phyloP scores from a whole-genome alignment of 2,113 vertebrate species.

The Formicarius rufipectus region DNA sequence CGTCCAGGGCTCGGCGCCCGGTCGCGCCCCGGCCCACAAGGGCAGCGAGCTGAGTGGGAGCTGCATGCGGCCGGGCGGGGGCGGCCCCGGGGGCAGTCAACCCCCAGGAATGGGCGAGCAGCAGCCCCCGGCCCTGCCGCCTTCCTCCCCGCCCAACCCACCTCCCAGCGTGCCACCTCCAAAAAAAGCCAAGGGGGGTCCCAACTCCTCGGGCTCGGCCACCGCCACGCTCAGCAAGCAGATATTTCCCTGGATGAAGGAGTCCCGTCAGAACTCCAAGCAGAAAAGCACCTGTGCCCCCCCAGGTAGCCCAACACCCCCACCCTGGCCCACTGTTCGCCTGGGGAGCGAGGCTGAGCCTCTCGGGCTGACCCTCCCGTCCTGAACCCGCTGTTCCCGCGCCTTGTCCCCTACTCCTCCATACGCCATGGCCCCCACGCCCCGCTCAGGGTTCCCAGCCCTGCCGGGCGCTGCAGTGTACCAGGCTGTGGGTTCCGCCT shows the following conservation, averaged over 20 bases:
- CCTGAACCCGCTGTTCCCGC: background rate
- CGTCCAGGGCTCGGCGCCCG: slow-evolving; percentile 84
- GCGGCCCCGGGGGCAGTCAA: slow-evolving; percentile 82
- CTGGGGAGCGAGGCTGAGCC: background rate
- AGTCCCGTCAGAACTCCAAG: slow-evolving; percentile 93
- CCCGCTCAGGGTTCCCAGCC: background rate
- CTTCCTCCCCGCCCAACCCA: slow-evolving; percentile 87
- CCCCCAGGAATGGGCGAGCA: slow-evolving; percentile 83
- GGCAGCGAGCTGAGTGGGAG: slow-evolving; percentile 89
- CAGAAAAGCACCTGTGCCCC: slow-evolving; percentile 90
- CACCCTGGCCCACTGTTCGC: background rate
- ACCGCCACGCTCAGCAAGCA: slow-evolving; percentile 92
- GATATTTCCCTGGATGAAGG: slow-evolving; percentile 99
- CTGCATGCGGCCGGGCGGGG: slow-evolving; percentile 88
- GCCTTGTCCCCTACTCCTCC: background rate
- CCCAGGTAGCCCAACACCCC: slow-evolving; percentile 80
- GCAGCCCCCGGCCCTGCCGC: slow-evolving; percentile 84
- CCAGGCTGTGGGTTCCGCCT: background rate
- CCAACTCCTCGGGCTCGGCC: slow-evolving; percentile 76
- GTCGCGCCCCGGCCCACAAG: slow-evolving; percentile 86
- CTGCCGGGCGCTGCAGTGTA: background rate
- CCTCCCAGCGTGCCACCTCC: slow-evolving; percentile 83
- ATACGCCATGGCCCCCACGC: background rate
- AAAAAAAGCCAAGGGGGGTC: slow-evolving; percentile 89
- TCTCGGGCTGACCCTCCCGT: background rate